Percentiles rank a stretch among this genome's conserved stretches.
Evolutionary conservation across 2,797 vertebrate species (phyloP).

Genomic region (Argyrosomus regius): DNA sequence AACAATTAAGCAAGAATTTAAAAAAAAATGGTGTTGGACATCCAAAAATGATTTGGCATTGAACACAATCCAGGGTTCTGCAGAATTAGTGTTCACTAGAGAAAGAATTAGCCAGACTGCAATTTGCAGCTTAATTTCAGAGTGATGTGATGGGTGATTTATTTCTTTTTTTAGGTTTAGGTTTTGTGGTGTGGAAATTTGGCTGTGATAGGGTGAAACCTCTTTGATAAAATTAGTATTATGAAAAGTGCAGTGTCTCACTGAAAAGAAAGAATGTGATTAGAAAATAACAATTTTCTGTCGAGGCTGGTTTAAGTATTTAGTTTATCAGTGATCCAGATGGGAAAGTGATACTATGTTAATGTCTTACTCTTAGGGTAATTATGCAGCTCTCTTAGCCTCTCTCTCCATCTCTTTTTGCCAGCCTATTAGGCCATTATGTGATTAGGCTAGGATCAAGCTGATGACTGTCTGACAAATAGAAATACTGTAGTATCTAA

Average conservation of each 20-base stretch:
- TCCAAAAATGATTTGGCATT: not conserved
- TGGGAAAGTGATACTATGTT: constrained; percentile 38
- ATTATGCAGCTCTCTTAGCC: constrained; percentile 43
- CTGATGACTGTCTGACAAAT: constrained; percentile 66
- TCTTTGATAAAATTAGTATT: not conserved
- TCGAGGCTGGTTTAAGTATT: not conserved
- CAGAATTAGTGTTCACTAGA: not conserved
- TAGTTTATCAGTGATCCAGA: constrained; percentile 29
- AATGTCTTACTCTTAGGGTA: constrained; percentile 46
- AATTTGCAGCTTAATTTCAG: not conserved
- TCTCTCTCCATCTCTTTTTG: constrained; percentile 35
- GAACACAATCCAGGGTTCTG: not conserved
- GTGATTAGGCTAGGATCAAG: constrained; percentile 59
- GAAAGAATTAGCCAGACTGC: not conserved
- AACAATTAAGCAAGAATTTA: not conserved
- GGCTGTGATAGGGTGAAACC: not conserved
- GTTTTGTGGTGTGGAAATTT: not conserved
- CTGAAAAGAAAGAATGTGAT: not conserved
- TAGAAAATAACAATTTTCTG: constrained; percentile 3
- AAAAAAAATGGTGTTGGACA: not conserved
- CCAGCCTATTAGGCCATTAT: constrained; percentile 62
- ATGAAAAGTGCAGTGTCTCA: not conserved
- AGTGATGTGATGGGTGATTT: not conserved
- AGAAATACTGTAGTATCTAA: constrained; percentile 56
- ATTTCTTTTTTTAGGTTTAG: not conserved